Percentiles rank a stretch among this genome's conserved stretches.
Evolutionary conservation across 2,113 vertebrate genomes (phyloP).

Genomic region (Psilopogon haemacephalus): DNA sequence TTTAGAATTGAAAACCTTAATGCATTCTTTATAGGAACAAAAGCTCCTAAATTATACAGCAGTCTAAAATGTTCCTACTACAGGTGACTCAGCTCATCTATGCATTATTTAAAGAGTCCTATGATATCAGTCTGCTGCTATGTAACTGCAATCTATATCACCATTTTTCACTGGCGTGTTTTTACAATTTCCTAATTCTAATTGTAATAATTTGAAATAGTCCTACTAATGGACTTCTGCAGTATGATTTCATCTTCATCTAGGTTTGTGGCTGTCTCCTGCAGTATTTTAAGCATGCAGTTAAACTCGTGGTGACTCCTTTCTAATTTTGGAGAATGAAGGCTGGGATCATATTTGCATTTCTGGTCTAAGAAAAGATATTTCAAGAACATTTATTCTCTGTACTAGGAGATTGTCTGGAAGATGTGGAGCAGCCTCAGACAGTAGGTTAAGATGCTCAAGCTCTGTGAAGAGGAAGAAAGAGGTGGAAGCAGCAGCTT

Average conservation of each 20-base stretch:
- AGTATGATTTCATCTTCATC: not conserved
- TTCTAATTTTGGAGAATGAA: slow-evolving; percentile 4
- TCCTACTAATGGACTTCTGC: not conserved
- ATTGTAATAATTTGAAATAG: not conserved
- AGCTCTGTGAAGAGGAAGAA: not conserved
- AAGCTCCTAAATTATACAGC: slow-evolving; percentile 23
- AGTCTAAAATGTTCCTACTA: not conserved
- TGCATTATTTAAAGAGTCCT: slow-evolving; percentile 19
- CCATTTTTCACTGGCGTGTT: not conserved
- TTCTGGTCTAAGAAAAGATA: not conserved
- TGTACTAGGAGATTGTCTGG: not conserved
- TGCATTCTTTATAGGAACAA: not conserved
- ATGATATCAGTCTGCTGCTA: not conserved
- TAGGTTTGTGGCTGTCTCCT: not conserved
- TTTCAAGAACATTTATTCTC: not conserved
- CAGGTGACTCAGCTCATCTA: slow-evolving; percentile 29
- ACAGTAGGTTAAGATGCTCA: not conserved
- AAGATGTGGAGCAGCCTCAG: not conserved
- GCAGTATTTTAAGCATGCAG: not conserved
- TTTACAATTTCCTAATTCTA: not conserved
- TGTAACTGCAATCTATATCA: not conserved
- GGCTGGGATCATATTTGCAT: not conserved
- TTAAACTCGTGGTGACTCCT: not conserved
- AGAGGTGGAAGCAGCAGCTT: not conserved
- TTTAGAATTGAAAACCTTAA: not conserved